Evolutionary conservation across 1,140 invertebrate species (phyloP).

Genomic region (Cardiocondyla obscurior): DNA sequence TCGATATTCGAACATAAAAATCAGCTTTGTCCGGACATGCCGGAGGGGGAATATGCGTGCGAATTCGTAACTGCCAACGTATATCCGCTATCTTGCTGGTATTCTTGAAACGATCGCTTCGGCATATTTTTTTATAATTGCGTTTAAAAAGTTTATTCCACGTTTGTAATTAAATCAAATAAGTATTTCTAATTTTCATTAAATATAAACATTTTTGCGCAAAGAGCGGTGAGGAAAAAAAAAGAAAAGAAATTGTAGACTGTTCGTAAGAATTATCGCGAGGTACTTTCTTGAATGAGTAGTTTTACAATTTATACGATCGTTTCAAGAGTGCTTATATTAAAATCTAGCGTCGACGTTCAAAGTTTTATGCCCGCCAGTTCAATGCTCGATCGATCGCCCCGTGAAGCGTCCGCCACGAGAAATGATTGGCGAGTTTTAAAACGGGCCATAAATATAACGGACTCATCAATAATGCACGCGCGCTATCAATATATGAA

Average conservation of each 20-base stretch:
- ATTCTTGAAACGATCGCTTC: background rate
- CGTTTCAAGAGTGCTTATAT: background rate
- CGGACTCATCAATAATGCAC: slow-evolving; percentile 78
- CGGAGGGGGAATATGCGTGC: slow-evolving; percentile 68
- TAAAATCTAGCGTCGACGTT: slow-evolving; percentile 57
- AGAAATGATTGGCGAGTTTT: slow-evolving; percentile 77
- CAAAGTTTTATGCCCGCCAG: slow-evolving; percentile 57
- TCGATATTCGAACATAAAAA: slow-evolving; percentile 84
- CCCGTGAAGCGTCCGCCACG: slow-evolving; percentile 34
- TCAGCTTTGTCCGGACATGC: slow-evolving; percentile 82
- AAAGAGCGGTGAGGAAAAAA: too few species aligned
- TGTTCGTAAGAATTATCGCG: background rate
- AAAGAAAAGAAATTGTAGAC: background rate
- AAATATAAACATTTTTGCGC: background rate
- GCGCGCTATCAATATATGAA: slow-evolving; percentile 79
- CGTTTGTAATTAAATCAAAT: background rate
- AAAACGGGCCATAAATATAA: slow-evolving; percentile 79
- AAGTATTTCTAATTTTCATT: background rate
- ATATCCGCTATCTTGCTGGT: slow-evolving; percentile 10
- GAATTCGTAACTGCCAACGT: slow-evolving; percentile 32
- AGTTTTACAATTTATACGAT: background rate
- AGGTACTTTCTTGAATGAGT: background rate
- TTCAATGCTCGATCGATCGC: slow-evolving; percentile 63
- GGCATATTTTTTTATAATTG: background rate
- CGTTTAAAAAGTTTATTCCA: background rate